Percentiles rank a stretch among this genome's conserved stretches.
These are phyloP conservation scores for Chascanopsetta lugubris DNA, from an alignment of 2,113 vertebrate genomes.

Conservation along the genomic window DNA sequence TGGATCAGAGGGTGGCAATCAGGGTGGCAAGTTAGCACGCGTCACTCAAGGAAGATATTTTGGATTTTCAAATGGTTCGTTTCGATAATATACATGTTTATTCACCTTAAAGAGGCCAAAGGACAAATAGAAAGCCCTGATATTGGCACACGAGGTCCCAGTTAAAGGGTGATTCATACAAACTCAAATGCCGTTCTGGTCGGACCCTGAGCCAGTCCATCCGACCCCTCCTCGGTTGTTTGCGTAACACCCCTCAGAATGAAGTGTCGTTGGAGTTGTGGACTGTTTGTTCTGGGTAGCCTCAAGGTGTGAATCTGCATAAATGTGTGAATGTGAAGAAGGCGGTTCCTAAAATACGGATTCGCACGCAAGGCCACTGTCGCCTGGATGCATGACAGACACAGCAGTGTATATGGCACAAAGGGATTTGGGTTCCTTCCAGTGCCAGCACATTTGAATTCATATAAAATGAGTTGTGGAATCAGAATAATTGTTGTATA, in stretches of 20 bases:
- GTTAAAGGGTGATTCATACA: too few relatives aligned
- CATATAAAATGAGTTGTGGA: background rate
- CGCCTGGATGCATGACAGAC: background rate
- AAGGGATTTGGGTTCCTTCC: background rate
- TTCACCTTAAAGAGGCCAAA: too few relatives aligned
- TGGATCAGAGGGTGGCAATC: too few relatives aligned
- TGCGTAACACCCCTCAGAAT: background rate
- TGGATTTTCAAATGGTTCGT: too few relatives aligned
- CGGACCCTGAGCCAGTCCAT: background rate
- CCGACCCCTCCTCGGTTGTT: background rate
- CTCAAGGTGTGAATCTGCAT: conserved; percentile 52
- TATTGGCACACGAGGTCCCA: too few relatives aligned
- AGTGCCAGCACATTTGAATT: background rate
- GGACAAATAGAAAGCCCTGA: too few relatives aligned
- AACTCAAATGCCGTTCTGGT: conserved; percentile 2
- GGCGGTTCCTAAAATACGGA: conserved; percentile 33
- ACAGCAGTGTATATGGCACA: conserved; percentile 1
- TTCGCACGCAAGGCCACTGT: conserved; percentile 4
- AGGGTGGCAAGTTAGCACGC: too few relatives aligned
- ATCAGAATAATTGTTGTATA: background rate
- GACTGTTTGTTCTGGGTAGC: conserved; percentile 51
- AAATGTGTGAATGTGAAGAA: conserved; percentile 55
- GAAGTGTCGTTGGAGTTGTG: conserved; percentile 22
- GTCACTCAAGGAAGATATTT: too few relatives aligned
- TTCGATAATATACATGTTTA: too few relatives aligned